Conservation (phyloP, 2,888 invertebrate species). For the Caenorhabditis sp. region DNA sequence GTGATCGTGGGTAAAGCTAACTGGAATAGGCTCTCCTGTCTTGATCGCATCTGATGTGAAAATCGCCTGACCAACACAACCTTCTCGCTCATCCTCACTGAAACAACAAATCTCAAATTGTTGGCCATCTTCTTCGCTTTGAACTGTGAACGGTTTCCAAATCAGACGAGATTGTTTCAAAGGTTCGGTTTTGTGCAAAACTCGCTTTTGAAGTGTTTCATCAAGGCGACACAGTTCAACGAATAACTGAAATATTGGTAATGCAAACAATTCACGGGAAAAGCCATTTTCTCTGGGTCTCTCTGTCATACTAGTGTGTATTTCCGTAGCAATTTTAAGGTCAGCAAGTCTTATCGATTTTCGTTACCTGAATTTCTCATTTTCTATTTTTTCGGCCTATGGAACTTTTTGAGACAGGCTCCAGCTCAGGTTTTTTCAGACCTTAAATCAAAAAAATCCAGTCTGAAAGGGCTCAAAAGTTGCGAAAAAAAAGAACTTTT, state of each 20-base stretch:
- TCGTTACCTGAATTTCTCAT: too few species aligned
- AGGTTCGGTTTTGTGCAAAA: conserved; percentile 53
- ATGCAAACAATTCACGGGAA: too few species aligned
- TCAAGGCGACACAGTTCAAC: conserved; percentile 24
- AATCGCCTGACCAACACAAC: conserved; percentile 25
- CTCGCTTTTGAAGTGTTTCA: conserved; percentile 10
- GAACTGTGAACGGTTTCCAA: conserved; percentile 54
- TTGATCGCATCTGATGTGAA: conserved; percentile 17
- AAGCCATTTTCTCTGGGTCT: too few species aligned
- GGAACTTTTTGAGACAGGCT: too few species aligned
- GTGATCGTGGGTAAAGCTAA: not conserved
- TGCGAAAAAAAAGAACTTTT: too few species aligned
- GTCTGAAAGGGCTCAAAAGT: too few species aligned
- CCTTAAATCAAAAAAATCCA: too few species aligned
- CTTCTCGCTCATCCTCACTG: conserved; percentile 33
- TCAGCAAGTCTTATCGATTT: too few species aligned
- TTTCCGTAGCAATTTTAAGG: too few species aligned
- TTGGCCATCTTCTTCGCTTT: conserved; percentile 37
- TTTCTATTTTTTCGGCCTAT: too few species aligned
- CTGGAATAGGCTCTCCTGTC: conserved; percentile 21
- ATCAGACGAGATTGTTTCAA: conserved; percentile 43
- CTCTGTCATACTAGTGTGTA: too few species aligned
- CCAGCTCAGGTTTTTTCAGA: too few species aligned
- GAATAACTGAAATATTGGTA: conserved; percentile 16
- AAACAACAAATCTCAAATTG: conserved; percentile 28